A percentile compares a stretch with the other conserved stretches of the same genome.
Conservation (phyloP, 2,797 vertebrate genomes). For the Microctenopoma steveboyesi region DNA sequence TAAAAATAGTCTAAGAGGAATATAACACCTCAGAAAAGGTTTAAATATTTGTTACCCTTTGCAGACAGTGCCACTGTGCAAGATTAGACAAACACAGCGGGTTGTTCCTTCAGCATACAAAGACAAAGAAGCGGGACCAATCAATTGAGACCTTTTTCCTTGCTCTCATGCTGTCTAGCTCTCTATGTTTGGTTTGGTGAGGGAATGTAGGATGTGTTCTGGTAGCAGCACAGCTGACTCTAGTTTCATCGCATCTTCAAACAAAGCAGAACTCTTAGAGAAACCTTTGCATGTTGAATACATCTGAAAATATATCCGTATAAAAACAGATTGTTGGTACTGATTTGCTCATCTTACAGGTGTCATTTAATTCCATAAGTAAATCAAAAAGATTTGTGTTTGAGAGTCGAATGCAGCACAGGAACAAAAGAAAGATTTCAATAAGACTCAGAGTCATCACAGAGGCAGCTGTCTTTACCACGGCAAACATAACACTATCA, state of each 20-base stretch:
- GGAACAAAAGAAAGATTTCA: constrained; percentile 1
- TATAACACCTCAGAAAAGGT: background rate
- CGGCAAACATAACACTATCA: background rate
- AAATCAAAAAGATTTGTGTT: background rate
- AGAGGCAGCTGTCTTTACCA: background rate
- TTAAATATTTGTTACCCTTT: background rate
- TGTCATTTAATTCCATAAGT: too few relatives aligned
- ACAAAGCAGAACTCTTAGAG: background rate
- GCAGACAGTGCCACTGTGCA: constrained; percentile 11
- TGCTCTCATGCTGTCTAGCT: constrained; percentile 15
- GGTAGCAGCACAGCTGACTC: background rate
- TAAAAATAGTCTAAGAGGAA: background rate
- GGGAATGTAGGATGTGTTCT: background rate
- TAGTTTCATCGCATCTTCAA: background rate
- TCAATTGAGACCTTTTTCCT: constrained; percentile 27
- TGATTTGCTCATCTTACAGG: too few relatives aligned
- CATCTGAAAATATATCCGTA: background rate
- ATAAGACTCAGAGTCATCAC: background rate
- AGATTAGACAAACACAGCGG: constrained; percentile 1
- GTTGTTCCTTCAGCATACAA: constrained; percentile 13
- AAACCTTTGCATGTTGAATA: background rate
- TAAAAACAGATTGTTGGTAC: too few relatives aligned
- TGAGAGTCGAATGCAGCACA: background rate
- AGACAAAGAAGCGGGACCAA: constrained; percentile 3
- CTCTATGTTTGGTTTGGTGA: background rate